Evolutionary conservation across 2,797 vertebrate genomes (phyloP).

Genomic region (Myiothlypis coronata): DNA sequence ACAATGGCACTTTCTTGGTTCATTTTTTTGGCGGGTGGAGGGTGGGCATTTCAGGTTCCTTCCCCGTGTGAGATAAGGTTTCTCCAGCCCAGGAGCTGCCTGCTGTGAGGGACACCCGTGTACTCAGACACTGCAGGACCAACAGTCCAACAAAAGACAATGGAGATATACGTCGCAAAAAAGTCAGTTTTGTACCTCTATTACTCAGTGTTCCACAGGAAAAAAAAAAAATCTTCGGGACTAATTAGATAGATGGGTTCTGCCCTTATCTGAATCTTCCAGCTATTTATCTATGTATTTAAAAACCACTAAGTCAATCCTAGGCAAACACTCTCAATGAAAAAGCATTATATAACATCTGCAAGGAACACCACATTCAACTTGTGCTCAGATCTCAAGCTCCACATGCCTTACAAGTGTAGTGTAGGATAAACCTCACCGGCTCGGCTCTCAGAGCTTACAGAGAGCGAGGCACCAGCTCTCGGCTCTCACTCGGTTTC

Average conservation of each 20-base stretch:
- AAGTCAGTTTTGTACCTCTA: fast-evolving
- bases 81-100: neutral
- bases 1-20: neutral
- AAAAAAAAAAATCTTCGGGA: neutral
- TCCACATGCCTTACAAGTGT: neutral
- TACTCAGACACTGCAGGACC: neutral
- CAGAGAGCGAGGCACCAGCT: neutral
- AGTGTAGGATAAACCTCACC: neutral
- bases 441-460: neutral
- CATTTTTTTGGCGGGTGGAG: no score
- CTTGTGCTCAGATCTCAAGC: neutral
- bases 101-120: fast-evolving
- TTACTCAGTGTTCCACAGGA: fast-evolving
- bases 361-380: neutral
- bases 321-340: neutral
- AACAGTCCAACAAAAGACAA: neutral
- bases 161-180: neutral
- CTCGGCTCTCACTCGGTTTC: neutral
- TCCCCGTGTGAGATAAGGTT: fast-evolving
- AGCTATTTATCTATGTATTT: neutral
- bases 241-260: neutral
- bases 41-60: neutral
- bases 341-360: neutral
- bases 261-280: neutral
- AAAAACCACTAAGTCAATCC: neutral